Evolutionary conservation across 2,888 invertebrate genomes (phyloP), one percentile per base, ranked within the genome.

Genomic region (Meandrusa payeni): DNA sequence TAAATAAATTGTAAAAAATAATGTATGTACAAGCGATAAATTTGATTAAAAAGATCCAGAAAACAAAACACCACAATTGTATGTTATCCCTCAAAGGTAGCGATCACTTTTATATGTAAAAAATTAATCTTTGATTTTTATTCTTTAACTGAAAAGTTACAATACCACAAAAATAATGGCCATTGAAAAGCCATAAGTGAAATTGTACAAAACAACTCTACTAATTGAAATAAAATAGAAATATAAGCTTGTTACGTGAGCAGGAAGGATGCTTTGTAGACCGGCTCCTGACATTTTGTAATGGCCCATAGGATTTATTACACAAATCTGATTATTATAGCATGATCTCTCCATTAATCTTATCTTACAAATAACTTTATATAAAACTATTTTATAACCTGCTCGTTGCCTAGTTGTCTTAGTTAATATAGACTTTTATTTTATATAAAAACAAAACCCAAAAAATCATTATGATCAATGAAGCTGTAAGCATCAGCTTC

Each of bases 1-100:
- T 76, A 78, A 73, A 74, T 70, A 74, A 77, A 72, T 52, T 65
- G 64, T 70, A 79, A 76, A 81, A 80, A 79, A 76, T 67, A 67
- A 69, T 75, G 52, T 80, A 81, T 81, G 71, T 81, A 83, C 81
- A 80, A 59, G 60, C 57, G 72, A 76, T 69, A 60, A 52, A 41
- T 57, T 38, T 38, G 38, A 38, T 32, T 12, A 39, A 45, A 39
- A 45, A 39, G 44, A 15, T 29, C 22, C 23, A 12, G 17, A 22
- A 39, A 45, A 40, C 34, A 24, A 42, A 22, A 11, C 36, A 42
- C 20, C 22, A 26, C 38, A 23, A 24, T 39, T 29, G 6, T 12
- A 39, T 27, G 22, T 13, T 13, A 39, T 24, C 11, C 27, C 10
- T 27, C 11, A 22, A 10, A 10, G 20, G 11, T 23, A 22, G 20